These are phyloP conservation scores for Agrotis segetum DNA, from an alignment of 2,888 invertebrate genomes.

Conservation along the genomic window DNA sequence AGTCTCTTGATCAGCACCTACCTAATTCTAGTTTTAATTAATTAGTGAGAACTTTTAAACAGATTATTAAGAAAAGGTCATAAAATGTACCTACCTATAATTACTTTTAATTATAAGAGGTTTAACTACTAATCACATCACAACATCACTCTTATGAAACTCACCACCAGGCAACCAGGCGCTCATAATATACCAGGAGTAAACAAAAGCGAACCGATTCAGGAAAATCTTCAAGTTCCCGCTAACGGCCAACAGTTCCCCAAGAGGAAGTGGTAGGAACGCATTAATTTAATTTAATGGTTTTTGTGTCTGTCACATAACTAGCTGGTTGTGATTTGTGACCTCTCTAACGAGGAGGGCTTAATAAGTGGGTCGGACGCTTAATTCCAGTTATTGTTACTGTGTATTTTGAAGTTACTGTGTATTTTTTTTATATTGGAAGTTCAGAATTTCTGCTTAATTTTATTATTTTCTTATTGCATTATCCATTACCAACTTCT, in stretches of 20 bases:
- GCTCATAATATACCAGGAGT: constrained; percentile 28
- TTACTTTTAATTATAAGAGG: no score
- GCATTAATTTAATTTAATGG: constrained; percentile 91
- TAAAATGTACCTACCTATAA: no score
- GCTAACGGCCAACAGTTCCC: constrained; percentile 82
- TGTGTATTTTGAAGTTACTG: no score
- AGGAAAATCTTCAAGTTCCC: constrained; percentile 75
- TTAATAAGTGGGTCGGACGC: constrained; percentile 76
- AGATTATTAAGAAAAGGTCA: no score
- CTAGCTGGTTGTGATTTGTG: constrained; percentile 87
- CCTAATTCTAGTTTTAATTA: no score
- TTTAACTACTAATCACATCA: no score
- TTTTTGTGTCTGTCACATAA: constrained; percentile 90
- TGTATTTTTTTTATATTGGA: no score
- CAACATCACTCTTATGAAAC: background rate
- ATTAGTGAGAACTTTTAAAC: no score
- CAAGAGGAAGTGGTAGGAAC: constrained; percentile 78
- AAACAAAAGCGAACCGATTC: constrained; percentile 40
- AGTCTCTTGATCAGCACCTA: no score
- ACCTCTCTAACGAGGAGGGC: constrained; percentile 82
- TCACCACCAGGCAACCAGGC: constrained; percentile 16
- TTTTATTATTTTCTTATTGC: no score
- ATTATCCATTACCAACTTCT: no score
- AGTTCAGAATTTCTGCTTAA: no score
- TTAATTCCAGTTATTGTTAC: constrained; percentile 22